Conservation (phyloP, 2,888 invertebrate genomes). For the Agonopterix heracliana region DNA sequence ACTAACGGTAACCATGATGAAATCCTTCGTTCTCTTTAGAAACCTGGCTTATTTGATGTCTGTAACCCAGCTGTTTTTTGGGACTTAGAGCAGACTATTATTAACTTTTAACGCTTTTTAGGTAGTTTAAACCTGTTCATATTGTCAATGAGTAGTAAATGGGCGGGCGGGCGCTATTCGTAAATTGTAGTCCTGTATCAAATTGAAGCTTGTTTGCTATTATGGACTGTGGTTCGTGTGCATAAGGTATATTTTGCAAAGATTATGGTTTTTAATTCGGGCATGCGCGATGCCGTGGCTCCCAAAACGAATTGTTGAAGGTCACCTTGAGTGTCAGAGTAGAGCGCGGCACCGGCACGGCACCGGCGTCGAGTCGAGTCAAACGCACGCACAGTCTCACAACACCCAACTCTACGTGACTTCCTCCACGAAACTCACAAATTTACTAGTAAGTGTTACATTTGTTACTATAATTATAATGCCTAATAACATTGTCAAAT, state of each 20-base stretch:
- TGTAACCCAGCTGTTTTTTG: too few species aligned
- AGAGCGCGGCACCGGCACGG: constrained; percentile 5
- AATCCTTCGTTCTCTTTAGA: too few species aligned
- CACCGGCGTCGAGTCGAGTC: constrained; percentile 11
- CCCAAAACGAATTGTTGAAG: constrained; percentile 54
- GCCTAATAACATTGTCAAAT: too few species aligned
- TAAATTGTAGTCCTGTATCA: constrained; percentile 36
- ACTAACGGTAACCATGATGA: too few species aligned
- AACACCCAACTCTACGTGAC: constrained; percentile 35
- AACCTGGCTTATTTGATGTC: too few species aligned
- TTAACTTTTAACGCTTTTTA: too few species aligned
- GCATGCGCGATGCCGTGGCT: constrained; percentile 58
- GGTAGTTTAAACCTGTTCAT: too few species aligned
- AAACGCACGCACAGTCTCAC: constrained; percentile 15
- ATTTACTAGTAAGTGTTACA: constrained; percentile 7
- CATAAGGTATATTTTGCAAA: constrained; percentile 32
- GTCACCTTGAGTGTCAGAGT: constrained; percentile 55
- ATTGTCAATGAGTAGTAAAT: background rate
- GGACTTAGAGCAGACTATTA: too few species aligned
- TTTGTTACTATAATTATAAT: too few species aligned
- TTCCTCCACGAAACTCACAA: constrained; percentile 24
- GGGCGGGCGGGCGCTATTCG: background rate
- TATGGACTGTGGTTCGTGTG: constrained; percentile 18
- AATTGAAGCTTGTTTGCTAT: constrained; percentile 12
- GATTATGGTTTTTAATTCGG: constrained; percentile 28